Base-by-base conservation (phyloP, 2,888 invertebrate species). In the Anarsia innoxiella region DNA sequence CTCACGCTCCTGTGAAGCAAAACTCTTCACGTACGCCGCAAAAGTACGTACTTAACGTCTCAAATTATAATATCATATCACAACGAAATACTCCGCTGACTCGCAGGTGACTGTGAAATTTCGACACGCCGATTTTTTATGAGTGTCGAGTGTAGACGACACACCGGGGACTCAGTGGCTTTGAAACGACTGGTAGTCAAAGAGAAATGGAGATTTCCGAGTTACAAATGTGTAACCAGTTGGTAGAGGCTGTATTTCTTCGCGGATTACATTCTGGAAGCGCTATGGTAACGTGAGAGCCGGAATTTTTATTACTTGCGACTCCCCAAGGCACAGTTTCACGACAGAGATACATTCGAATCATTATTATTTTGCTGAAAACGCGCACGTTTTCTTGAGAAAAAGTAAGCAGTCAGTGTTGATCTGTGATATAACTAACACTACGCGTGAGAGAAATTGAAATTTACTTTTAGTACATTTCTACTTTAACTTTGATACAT, bases 181-280 rank as follows among this genome's bases (percentile, higher is more conserved):
- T 70, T 66, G 69, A 69, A 79, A 78, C 74, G 80, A 70, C 78
- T 74, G 67, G 63, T 63, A 77, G 74, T 79, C 79, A 82, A 80
- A 80, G 79, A 74, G 77, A 80, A 79, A 82, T 82, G 78, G 78
- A 79, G 78, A 80, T 82, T 80, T 79, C 63, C 61, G 67, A 64
- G 80, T 77, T 79, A 80, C 79, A 79, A 82, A 82, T 80, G 78
- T 77, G 74, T 64, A 72, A 77, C 69, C 70, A 63, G 75, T 74
- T 72, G 70, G 71, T 67, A 56, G 62, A 60, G 65, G 72, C 66
- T 71, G 74, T 79, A 80, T 80, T 73, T 80, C 76, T 79, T 76
- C 72, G 60, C 58, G 76, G 77, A 80, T 79, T 82, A 80, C 78
- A 70, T 76, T 77, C 57, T 69, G 73, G 65, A 72, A 70, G 68